Percentiles rank a stretch among this genome's conserved stretches.
These are phyloP conservation scores for Paragorgia papillata DNA, from an alignment of 92 coral and sea anemone genomes.

Conservation along the genomic window DNA sequence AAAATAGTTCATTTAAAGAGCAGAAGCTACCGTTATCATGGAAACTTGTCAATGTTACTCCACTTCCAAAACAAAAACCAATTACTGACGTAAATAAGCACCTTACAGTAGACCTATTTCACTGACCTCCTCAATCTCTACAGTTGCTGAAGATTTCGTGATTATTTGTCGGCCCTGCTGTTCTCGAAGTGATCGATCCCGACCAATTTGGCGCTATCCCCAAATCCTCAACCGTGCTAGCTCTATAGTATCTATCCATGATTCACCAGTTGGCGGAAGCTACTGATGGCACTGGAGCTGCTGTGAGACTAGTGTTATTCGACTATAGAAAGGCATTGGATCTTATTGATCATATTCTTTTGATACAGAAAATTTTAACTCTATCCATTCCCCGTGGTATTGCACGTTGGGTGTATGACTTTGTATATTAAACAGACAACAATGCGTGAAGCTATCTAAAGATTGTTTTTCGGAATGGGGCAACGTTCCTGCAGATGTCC, in stretches of 20 bases:
- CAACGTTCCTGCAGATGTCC: background rate
- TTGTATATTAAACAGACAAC: background rate
- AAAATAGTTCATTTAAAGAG: too few relatives aligned
- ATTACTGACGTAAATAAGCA: too few relatives aligned
- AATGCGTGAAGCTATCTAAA: background rate
- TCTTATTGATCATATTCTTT: background rate
- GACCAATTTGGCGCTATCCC: constrained; percentile 3
- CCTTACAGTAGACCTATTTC: too few relatives aligned
- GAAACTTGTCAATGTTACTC: too few relatives aligned
- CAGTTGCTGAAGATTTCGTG: too few relatives aligned
- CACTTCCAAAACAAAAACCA: too few relatives aligned
- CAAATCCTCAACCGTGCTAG: background rate
- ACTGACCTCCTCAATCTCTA: too few relatives aligned
- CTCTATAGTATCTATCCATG: constrained; percentile 1
- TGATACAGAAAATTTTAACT: background rate
- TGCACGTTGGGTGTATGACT: background rate
- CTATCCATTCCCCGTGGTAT: background rate
- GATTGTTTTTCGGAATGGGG: constrained; percentile 5
- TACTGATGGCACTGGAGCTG: too few relatives aligned
- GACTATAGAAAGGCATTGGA: background rate
- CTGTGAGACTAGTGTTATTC: background rate
- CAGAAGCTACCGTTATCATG: too few relatives aligned
- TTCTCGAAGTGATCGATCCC: background rate
- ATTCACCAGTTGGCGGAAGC: too few relatives aligned
- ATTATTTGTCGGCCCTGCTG: constrained; percentile 16